Base-by-base conservation (phyloP, 2,113 vertebrate species). In the Vireo altiloquus region DNA sequence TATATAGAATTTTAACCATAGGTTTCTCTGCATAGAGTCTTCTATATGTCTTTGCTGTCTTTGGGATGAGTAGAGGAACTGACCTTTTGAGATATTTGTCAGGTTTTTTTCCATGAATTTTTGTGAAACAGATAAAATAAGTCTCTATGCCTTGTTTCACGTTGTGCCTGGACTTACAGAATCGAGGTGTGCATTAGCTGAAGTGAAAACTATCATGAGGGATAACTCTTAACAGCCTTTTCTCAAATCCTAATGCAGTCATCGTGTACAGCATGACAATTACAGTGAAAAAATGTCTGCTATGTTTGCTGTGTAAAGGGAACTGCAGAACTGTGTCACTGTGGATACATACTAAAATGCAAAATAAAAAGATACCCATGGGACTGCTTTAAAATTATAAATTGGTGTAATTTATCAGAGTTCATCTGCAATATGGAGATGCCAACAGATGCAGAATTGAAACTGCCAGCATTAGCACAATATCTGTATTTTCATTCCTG, bases 321-420 rank as follows among this genome's bases (percentile, higher is more conserved):
- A 78, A n/a, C 28, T 65, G 50, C 49, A 78, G 81, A 92, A 82
- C 54, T 21, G 11, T 37, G 63, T 56, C 37, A 66, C 21, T 81
- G 42, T 42, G 86, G 50, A 74, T 70, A 54, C 53, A 25, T 52
- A 52, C 17, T 39, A 77, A 93, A 90, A 90, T 68, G 47, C 21
- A 54, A 54, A 92, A 90, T 69, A 59, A 74, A 53, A 87, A 56
- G 28, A 68, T 56, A 63, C 44, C 46, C 65, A n/a, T 19, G 56
- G 68, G 69, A 78, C 65, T 1, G 0, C 37, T 90, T 89, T 71
- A 84, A 82, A 91, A 89, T 92, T 68, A 87, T 93, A 86, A 92
- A 83, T 88, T 66, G 71, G 46, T 64, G 24, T 94, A 84, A 90
- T 94, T 94, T 84, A 78, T 94, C 56, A n/a, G 52, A 90, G 80